phyloP scores from a whole-genome alignment of 2,888 invertebrate genomes.

The Notodonta ziczac region DNA sequence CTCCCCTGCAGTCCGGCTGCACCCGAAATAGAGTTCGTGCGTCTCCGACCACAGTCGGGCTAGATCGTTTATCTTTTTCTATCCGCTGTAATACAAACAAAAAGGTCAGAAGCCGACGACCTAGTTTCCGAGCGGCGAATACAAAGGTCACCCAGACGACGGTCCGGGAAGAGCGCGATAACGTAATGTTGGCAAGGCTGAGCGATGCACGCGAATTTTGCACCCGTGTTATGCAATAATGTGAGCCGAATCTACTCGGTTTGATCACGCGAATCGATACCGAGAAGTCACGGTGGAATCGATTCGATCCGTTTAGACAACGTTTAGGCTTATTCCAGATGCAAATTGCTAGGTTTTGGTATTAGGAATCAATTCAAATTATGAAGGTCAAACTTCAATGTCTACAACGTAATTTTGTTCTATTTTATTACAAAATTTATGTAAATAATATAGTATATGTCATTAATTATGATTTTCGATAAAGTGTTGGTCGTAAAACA shows the following conservation, averaged over 20 bases:
- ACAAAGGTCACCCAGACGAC: conserved; percentile 77
- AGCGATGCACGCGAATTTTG: conserved; percentile 54
- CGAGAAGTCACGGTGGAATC: background rate
- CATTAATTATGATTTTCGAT: background rate
- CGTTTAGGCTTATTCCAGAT: background rate
- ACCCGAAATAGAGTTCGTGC: conserved; percentile 64
- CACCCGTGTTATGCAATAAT: conserved; percentile 54
- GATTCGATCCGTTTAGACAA: background rate
- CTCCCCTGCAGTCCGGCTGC: conserved; percentile 49
- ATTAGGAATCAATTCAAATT: background rate
- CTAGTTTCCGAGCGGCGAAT: conserved; percentile 71
- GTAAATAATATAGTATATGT: too few species aligned
- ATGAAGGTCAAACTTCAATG: too few species aligned
- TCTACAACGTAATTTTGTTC: too few species aligned
- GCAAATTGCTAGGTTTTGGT: background rate
- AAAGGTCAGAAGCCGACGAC: conserved; percentile 81
- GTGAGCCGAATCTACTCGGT: conserved; percentile 36
- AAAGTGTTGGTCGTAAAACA: background rate
- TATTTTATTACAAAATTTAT: too few species aligned
- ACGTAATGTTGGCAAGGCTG: conserved; percentile 68
- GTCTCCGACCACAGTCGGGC: conserved; percentile 56
- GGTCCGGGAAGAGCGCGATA: conserved; percentile 76
- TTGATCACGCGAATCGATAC: conserved; percentile 40
- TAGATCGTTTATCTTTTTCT: conserved; percentile 67
- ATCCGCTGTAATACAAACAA: conserved; percentile 71